Evolutionary conservation across 2,797 vertebrate genomes (phyloP).

Genomic region (Aselliscus stoliczkanus): DNA sequence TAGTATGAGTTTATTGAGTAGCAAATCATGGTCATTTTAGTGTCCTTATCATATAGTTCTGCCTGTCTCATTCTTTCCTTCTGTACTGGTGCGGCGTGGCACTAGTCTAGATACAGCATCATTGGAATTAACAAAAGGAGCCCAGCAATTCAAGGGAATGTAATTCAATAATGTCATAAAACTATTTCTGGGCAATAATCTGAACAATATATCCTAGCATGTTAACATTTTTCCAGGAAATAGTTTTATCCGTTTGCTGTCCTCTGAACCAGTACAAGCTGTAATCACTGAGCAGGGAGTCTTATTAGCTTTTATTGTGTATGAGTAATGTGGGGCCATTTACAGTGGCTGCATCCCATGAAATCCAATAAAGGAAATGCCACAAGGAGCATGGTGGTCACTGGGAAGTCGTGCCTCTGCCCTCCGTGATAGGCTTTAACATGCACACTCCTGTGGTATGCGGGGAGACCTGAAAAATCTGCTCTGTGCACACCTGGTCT

Average conservation of each 20-base stretch:
- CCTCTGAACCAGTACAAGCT: slow-evolving; percentile 57
- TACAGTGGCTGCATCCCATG: slow-evolving; percentile 72
- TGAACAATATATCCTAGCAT: slow-evolving; percentile 66
- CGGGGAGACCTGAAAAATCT: neutral
- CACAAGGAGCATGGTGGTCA: slow-evolving; percentile 5
- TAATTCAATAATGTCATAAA: slow-evolving; percentile 64
- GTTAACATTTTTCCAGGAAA: slow-evolving; percentile 75
- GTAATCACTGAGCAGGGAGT: slow-evolving; percentile 70
- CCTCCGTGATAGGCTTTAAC: neutral
- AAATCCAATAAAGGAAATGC: slow-evolving; percentile 80
- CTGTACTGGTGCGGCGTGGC: neutral
- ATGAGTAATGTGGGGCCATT: slow-evolving; percentile 73
- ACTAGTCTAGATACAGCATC: neutral
- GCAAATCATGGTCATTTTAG: neutral
- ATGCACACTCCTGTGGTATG: neutral
- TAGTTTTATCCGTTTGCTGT: slow-evolving; percentile 76
- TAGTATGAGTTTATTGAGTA: neutral
- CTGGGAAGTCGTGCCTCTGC: neutral
- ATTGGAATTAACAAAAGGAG: slow-evolving; percentile 62
- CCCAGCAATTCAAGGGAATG: slow-evolving; percentile 49
- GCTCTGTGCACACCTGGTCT: neutral
- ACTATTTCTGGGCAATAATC: slow-evolving; percentile 71
- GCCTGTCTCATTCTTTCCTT: neutral
- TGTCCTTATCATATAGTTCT: neutral
- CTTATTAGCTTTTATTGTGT: slow-evolving; percentile 75